These are phyloP conservation scores for Nothocercus nigrocapillus DNA, from an alignment of 2,113 vertebrate genomes.

Conservation along the genomic window DNA sequence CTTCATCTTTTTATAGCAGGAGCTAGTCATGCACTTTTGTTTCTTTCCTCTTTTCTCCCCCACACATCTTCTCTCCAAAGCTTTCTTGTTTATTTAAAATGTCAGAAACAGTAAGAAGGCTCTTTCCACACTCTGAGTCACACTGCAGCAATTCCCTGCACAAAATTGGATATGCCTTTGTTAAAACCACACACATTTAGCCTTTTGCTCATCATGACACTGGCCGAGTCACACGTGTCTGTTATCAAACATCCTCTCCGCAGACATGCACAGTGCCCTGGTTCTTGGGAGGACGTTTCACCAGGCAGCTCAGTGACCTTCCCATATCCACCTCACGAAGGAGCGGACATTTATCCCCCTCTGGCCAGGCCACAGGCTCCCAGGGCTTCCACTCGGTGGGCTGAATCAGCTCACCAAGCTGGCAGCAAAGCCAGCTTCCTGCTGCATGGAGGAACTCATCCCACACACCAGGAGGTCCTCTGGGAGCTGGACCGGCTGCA, in stretches of 20 bases:
- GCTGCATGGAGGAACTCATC: neutral
- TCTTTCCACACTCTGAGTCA: neutral
- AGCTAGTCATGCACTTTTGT: neutral
- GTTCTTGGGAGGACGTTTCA: neutral
- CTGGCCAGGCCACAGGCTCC: neutral
- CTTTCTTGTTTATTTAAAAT: neutral
- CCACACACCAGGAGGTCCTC: neutral
- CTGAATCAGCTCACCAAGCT: neutral
- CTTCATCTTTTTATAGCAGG: neutral
- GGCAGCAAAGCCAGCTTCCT: neutral
- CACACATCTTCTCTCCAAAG: neutral
- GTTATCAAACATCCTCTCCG: neutral
- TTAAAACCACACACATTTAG: neutral
- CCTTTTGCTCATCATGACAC: neutral
- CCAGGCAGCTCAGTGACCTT: neutral
- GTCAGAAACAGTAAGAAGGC: neutral
- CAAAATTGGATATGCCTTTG: accelerated
- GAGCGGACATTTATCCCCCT: accelerated
- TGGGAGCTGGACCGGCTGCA: neutral
- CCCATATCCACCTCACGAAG: neutral
- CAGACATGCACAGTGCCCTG: neutral
- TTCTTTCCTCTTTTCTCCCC: neutral
- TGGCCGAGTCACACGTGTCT: neutral
- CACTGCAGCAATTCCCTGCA: neutral
- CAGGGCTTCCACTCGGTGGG: neutral